Base-by-base conservation (phyloP, 2,888 invertebrate species). In the Glaucopsyche alexis region DNA sequence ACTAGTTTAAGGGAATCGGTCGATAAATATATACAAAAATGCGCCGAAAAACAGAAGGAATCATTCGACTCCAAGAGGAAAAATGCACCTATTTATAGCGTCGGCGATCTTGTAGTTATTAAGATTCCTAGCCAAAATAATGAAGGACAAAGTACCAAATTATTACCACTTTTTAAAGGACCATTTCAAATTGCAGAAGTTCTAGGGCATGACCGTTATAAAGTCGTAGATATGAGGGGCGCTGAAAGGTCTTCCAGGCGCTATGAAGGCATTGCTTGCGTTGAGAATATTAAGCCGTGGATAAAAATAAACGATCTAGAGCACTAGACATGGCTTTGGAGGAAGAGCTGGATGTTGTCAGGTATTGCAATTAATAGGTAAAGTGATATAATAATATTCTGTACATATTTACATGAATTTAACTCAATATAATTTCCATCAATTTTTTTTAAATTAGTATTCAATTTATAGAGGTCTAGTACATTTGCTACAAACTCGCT, bases 151-250 rank as follows among this genome's bases (percentile, higher is more conserved):
- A 77, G 76, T 60, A 73, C 55, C 5, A 74, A 77, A 52, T 50
- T 77, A 45, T 52, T 77, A 47, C 74, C 75, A 13, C 14, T 67
- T 9, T 75, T 72, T 42, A 77, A 77, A 67, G 74, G 77, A 7
- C 74, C 77, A 1, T 75, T 77, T 75, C 71, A 75, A 70, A 71
- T 77, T 8, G 74, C 64, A 29, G 72, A 74, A 13, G 70, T 74
- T 38, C 14, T 75, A 14, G 74, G 70, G 11, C 71, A 74, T 7
- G 75, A 76, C n/a, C 70, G 74, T 67, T 76, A 74, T 42, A 71
- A 72, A 64, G 69, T 75, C 19, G 50, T 69, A n/a, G 75, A 75
- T 60, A 73, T 75, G 72, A 71, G 71, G 42, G 77, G 75, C 14
- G 16, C 65, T 49, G 73, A 76, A 70, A 74, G 74, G 45, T 71